Base-by-base conservation (phyloP, 2,888 invertebrate genomes). In the Nezara viridula region DNA sequence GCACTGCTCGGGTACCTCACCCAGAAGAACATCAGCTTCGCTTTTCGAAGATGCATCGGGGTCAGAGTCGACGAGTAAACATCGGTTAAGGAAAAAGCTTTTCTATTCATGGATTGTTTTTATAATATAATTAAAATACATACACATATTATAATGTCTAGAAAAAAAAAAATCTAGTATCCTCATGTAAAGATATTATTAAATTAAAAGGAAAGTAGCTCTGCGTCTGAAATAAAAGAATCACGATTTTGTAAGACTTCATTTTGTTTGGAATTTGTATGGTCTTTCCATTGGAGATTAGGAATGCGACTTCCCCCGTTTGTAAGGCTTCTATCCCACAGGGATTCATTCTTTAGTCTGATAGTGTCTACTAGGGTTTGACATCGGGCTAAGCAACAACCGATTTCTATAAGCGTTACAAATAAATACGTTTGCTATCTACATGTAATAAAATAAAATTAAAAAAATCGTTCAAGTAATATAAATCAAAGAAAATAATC, bases 11-110 rank as follows among this genome's bases (percentile, higher is more conserved):
- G 99, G 94, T 99, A 99, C 92, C 99, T 96, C 92, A 98, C 98
- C 97, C 98, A 99, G 96, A 99, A 99, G 96, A 99, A 99, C 99
- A 99, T 99, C 94, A 99, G 95, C 95, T 99, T 99, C 91, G 99
- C 99, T 94, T 99, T 99, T 93, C 99, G 96, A 92, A 99, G 97
- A 95, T 99, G 99, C 98, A 99, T 98, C 93, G 99, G 99, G 92
- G 99, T 99, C 94, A 99, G 94, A 92, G 98, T 99, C 93, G 98
- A 97, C 94, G 97, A 97, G 96, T 97, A 94, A 96, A 96, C 94
- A 93, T 96, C 95, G 95, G 96, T 97, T 95, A 97, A 96, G 95
- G 90, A 60, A 81, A 10, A 47, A 49, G 86, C 55, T 86, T 86
- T 49, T 32, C 73, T 55, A 86, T 50, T 86, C n/a, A 49, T 40